A percentile compares a stretch with the other conserved stretches of the same genome.
These are phyloP conservation scores for Phenacoccus solenopsis DNA, from an alignment of 1,140 invertebrate species.

Conservation along the genomic window DNA sequence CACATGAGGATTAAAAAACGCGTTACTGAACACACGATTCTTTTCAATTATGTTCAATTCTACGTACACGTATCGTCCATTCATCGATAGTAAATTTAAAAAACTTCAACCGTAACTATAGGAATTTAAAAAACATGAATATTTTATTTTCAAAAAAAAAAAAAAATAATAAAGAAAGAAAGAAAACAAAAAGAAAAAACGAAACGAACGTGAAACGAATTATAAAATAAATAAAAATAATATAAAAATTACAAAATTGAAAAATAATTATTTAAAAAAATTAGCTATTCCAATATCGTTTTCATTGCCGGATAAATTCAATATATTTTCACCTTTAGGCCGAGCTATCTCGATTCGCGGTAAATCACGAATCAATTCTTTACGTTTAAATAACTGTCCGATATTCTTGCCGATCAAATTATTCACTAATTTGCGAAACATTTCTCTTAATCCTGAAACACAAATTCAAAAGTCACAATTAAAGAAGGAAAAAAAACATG, in stretches of 20 bases:
- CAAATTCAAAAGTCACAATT: neutral
- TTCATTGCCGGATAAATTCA: neutral
- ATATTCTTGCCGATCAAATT: slow-evolving; percentile 66
- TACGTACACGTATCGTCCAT: too few relatives aligned
- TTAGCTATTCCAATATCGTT: slow-evolving; percentile 4
- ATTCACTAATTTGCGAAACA: slow-evolving; percentile 76
- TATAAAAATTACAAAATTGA: neutral
- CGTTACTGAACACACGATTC: too few relatives aligned
- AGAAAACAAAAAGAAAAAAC: neutral
- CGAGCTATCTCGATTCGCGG: slow-evolving; percentile 45
- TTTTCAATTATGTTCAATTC: too few relatives aligned
- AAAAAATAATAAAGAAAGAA: neutral
- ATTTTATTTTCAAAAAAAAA: neutral
- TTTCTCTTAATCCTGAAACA: slow-evolving; percentile 58
- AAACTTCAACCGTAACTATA: too few relatives aligned
- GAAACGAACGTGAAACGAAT: neutral
- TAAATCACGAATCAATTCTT: slow-evolving; percentile 68
- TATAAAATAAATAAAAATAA: neutral
- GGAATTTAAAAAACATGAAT: too few relatives aligned
- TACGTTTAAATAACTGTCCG: slow-evolving; percentile 71
- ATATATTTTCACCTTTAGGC: neutral
- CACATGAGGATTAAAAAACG: too few relatives aligned
- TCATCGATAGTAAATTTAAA: too few relatives aligned
- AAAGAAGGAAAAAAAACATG: neutral
- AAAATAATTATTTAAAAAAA: slow-evolving; percentile 5